Evolutionary conservation across 1,140 invertebrate genomes (phyloP), one percentile per base, ranked within the genome.

Genomic region (Apis laboriosa): DNA sequence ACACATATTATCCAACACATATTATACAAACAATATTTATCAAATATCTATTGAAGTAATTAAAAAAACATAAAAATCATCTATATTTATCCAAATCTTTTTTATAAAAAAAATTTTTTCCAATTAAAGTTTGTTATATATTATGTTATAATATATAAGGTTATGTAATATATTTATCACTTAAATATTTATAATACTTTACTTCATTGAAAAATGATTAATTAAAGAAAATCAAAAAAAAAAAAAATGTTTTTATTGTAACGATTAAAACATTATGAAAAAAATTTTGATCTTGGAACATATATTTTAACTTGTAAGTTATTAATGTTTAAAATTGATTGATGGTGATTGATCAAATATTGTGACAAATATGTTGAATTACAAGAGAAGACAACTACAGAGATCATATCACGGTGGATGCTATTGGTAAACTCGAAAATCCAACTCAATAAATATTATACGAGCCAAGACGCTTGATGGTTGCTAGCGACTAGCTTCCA

Each of bases 381-480:
- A 74, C 58, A 34, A 13, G 56, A 21, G 34, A 21, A 61, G 72
- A 60, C 34, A 74, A 74, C 61, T 56, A 73, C 72, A 60, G 72
- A 74, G 21, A 34, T 58, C 55, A 24, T 56, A 60, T 73, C 53
- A 73, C 73, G 12, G 49, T 24, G 60, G 49, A 66, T 77, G 19
- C 74, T 24, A 34, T 12, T 19, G 60, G 61, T 77, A 64, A 77
- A 77, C 61, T 63, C 60, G 61, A 77, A 77, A 77, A 64, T 64
- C 74, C 74, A 49, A 53, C 60, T 77, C 49, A 49, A 77, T 77
- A 77, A 77, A 77, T 77, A 77, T 77, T 77, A 77, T 66, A 77
- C 60, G 58, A 77, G 24, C 28, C 51, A 51, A 77, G 61, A 74
- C 56, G 72, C 56, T 63, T 53, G 74, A 76, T 76, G 74, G 74